Evolutionary conservation across 1,140 invertebrate species (phyloP).

Genomic region (Melanaphis sacchari): DNA sequence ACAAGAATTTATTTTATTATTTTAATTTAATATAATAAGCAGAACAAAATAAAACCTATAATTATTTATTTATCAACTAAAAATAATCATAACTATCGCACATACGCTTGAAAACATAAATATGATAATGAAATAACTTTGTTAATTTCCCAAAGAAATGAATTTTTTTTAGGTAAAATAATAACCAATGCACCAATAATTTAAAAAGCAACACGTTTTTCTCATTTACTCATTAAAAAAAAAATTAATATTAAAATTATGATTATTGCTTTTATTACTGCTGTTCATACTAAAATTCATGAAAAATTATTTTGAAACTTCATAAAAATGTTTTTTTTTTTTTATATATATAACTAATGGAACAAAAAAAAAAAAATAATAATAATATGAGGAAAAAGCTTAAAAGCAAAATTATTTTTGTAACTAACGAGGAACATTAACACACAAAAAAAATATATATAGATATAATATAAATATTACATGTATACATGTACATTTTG

Average conservation of each 20-base stretch:
- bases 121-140: slow-evolving; percentile 32
- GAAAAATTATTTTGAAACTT: slow-evolving; percentile 25
- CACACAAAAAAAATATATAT: slow-evolving; percentile 54
- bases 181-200: slow-evolving; percentile 50
- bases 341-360: background rate
- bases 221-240: slow-evolving; percentile 45
- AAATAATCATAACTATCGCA: slow-evolving; percentile 41
- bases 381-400: slow-evolving; percentile 53
- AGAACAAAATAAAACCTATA: slow-evolving; percentile 49
- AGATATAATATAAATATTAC: slow-evolving; percentile 46
- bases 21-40: slow-evolving; percentile 37
- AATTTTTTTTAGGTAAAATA: slow-evolving; percentile 40
- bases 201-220: slow-evolving; percentile 32
- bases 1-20: slow-evolving; percentile 36
- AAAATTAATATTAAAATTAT: slow-evolving; percentile 27
- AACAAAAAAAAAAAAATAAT: slow-evolving; percentile 46
- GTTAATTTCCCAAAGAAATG: slow-evolving; percentile 49
- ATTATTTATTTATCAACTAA: slow-evolving; percentile 52
- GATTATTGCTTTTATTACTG: slow-evolving; percentile 51
- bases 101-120: slow-evolving; percentile 1
- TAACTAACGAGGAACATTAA: slow-evolving; percentile 57
- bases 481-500: slow-evolving; percentile 43
- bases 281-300: slow-evolving; percentile 41
- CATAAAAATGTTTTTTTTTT: slow-evolving; percentile 40
- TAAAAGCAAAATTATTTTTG: slow-evolving; percentile 54